Percentiles rank a stretch among this genome's conserved stretches.
Evolutionary conservation across 2,797 vertebrate species (phyloP).

Genomic region (Bradypodion ventrale): DNA sequence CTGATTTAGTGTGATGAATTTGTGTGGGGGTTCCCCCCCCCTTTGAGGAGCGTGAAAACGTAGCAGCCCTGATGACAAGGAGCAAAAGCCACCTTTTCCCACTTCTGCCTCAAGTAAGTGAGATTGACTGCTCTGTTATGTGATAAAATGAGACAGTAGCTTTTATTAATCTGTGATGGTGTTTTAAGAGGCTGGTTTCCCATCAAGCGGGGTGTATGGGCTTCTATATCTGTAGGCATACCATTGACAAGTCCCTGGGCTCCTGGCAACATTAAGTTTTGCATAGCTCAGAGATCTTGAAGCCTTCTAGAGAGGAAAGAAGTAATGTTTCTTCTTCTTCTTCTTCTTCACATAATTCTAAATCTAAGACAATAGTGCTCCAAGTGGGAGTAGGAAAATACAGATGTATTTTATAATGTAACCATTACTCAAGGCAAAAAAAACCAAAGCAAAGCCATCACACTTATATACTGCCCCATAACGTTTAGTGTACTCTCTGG

Average conservation of each 20-base stretch:
- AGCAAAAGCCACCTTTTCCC: background rate
- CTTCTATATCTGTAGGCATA: background rate
- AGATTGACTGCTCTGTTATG: background rate
- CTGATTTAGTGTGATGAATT: constrained; percentile 25
- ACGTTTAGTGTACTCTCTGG: no score
- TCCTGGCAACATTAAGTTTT: background rate
- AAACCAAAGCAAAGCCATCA: no score
- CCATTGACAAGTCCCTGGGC: background rate
- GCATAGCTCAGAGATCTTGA: background rate
- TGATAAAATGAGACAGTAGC: no score
- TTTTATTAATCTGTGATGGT: background rate
- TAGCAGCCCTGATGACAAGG: background rate
- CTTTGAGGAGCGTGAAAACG: constrained; percentile 2
- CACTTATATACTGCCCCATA: no score
- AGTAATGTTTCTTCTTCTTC: no score
- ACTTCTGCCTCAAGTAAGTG: no score
- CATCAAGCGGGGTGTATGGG: no score
- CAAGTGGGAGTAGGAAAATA: no score
- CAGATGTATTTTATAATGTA: no score
- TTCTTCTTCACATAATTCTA: no score
- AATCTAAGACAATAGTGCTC: no score
- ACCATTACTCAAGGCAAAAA: no score
- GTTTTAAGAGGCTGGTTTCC: background rate
- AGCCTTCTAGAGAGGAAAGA: background rate
- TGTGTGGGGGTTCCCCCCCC: background rate